Conservation (phyloP, 2,113 vertebrate species). For the Oryzias celebensis region DNA sequence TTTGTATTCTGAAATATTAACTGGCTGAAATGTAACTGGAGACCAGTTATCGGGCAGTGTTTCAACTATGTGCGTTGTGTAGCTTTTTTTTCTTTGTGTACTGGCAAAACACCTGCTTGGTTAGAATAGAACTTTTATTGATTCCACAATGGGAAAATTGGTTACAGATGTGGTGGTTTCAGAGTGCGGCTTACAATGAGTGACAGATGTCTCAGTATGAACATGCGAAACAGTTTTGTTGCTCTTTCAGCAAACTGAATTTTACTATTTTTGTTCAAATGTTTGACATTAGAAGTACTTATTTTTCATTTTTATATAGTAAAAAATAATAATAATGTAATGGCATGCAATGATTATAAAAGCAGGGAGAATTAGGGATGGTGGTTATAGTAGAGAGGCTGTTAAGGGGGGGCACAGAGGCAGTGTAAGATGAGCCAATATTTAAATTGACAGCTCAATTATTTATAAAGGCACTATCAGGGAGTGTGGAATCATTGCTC, state of each 20-base stretch:
- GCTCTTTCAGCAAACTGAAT: no score
- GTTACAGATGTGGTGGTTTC: no score
- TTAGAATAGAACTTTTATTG: no score
- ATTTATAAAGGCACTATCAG: slow-evolving; percentile 46
- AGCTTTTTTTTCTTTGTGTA: neutral
- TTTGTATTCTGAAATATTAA: slow-evolving; percentile 40
- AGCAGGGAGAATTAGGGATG: neutral
- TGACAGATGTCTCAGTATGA: no score
- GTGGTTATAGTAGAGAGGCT: slow-evolving; percentile 6
- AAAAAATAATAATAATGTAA: neutral
- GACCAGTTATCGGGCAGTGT: slow-evolving; percentile 15
- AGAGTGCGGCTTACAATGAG: no score
- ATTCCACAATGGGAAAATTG: no score
- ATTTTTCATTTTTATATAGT: no score
- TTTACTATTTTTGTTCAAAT: no score
- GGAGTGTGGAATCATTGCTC: slow-evolving; percentile 11
- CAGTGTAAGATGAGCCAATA: slow-evolving; percentile 18
- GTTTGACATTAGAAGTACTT: no score
- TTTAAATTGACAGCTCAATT: slow-evolving; percentile 35
- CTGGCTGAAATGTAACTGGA: slow-evolving; percentile 21
- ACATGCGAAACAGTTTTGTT: no score
- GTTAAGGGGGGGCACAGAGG: neutral
- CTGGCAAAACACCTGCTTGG: no score
- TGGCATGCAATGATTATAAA: neutral
- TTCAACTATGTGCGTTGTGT: slow-evolving; percentile 11